phyloP scores from a whole-genome alignment of 2,797 vertebrate species.

The Microcaecilia unicolor region DNA sequence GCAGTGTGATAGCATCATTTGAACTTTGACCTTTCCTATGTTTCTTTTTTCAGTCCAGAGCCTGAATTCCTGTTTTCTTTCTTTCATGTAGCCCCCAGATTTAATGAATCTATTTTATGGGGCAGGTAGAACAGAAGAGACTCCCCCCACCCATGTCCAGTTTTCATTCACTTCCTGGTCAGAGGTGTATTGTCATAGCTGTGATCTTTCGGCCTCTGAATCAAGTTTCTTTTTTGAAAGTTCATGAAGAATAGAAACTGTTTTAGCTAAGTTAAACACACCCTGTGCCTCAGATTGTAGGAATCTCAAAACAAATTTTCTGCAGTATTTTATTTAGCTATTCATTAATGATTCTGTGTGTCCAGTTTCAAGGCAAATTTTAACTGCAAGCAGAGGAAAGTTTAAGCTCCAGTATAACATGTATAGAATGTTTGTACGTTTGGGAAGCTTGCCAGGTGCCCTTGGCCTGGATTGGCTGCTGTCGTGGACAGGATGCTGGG shows the following conservation, averaged over 20 bases:
- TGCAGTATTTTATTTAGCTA: too few relatives aligned
- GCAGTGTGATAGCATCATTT: conserved; percentile 52
- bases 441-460: too few relatives aligned
- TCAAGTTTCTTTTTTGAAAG: conserved; percentile 1
- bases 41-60: conserved; percentile 45
- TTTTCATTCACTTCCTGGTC: conserved; percentile 29
- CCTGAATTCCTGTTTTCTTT: conserved; percentile 12
- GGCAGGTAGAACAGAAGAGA: conserved; percentile 32
- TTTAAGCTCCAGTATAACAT: too few relatives aligned
- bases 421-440: too few relatives aligned
- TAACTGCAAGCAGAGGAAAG: too few relatives aligned
- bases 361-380: too few relatives aligned
- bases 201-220: conserved; percentile 52
- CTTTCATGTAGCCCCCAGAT: not conserved
- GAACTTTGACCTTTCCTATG: conserved; percentile 48
- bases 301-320: too few relatives aligned
- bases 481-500: too few relatives aligned
- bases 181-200: conserved; percentile 63
- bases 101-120: too few relatives aligned
- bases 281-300: too few relatives aligned
- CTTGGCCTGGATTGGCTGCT: too few relatives aligned
- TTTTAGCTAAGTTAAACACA: not conserved
- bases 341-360: too few relatives aligned
- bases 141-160: conserved; percentile 21
- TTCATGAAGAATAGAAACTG: conserved; percentile 4